These are phyloP conservation scores for Falco peregrinus DNA, from an alignment of 2,797 vertebrate genomes.

Conservation along the genomic window DNA sequence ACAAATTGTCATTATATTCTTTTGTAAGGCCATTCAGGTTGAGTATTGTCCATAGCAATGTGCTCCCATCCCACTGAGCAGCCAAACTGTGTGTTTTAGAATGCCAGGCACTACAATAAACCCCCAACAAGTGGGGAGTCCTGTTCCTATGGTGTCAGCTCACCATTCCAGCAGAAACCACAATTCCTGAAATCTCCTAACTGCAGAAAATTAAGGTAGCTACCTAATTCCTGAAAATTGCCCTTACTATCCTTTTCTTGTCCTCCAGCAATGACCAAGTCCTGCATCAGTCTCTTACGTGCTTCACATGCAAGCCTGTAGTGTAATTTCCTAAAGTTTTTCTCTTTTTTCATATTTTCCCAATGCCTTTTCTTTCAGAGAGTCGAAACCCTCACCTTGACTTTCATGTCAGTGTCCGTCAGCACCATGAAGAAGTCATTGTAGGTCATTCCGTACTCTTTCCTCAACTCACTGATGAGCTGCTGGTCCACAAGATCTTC, in stretches of 20 bases:
- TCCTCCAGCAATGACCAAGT: background rate
- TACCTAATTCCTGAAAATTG: background rate
- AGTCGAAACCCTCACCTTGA: constrained; percentile 82
- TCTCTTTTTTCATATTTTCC: background rate
- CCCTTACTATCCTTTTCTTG: background rate
- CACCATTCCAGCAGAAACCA: background rate
- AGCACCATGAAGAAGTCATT: constrained; percentile 97
- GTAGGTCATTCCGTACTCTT: constrained; percentile 92
- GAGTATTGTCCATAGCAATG: background rate
- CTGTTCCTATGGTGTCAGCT: background rate
- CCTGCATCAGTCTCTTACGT: background rate
- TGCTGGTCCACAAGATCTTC: constrained; percentile 93
- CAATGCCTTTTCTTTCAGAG: background rate
- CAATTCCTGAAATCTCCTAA: background rate
- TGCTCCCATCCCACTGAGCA: background rate
- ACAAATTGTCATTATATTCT: background rate
- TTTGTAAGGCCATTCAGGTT: background rate
- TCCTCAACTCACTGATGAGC: constrained; percentile 92
- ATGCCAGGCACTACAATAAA: background rate
- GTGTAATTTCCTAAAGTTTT: background rate
- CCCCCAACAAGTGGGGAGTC: background rate
- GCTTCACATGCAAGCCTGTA: background rate
- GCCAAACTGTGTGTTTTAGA: background rate
- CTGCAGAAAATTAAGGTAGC: background rate
- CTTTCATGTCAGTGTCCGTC: constrained; percentile 92